Evolutionary conservation across 2,113 vertebrate genomes (phyloP), one percentile per base, ranked within the genome.

Genomic region (Phyllostomus hastatus): DNA sequence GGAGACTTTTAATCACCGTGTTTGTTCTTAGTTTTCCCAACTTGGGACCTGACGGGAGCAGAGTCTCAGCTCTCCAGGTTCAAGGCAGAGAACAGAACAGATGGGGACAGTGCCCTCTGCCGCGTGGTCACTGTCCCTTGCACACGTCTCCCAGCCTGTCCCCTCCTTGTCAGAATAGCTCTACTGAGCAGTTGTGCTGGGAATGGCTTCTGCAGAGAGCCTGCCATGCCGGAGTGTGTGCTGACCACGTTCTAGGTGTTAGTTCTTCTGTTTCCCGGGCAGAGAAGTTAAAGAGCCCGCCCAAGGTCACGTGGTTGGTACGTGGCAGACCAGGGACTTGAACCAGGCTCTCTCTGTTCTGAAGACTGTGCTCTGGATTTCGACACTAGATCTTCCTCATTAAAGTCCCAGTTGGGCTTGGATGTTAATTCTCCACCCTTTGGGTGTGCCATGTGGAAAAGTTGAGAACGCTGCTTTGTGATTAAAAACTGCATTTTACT

Each of bases 401-500:
- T 17, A 41, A 70, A 24, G 57, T 50, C 33, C 48, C 11, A 0
- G 69, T 20, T 54, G 28, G 66, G 66, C 52, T 72, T 20, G 11
- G 72, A 12, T 15, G 38, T 79, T 59, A 17, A 1, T 82, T 35
- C 15, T 80, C 43, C 0, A 0, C 64, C 52, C 35, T 33, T 0
- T 0, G 46, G 35, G 35, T 46, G 19, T 64, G 86, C 46, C 33
- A 1, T 31, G 4, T 73, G 73, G 82, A 75, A 91, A 61, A 19
- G 6, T 41, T 91, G 17, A 54, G 31, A n/a, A 20, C 52, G 20
- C 31, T 38, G 41, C 41, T 79, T 88, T 20, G 2, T 61, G 46
- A 88, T 82, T 73, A 61, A 90, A 92, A 94, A 95, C 66, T 22
- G 1, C 22, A 8, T 92, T 94, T 75, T 66, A 24, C 57, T 80